Base-by-base conservation (phyloP, 2,888 invertebrate species). In the Allolobophora icterica region DNA sequence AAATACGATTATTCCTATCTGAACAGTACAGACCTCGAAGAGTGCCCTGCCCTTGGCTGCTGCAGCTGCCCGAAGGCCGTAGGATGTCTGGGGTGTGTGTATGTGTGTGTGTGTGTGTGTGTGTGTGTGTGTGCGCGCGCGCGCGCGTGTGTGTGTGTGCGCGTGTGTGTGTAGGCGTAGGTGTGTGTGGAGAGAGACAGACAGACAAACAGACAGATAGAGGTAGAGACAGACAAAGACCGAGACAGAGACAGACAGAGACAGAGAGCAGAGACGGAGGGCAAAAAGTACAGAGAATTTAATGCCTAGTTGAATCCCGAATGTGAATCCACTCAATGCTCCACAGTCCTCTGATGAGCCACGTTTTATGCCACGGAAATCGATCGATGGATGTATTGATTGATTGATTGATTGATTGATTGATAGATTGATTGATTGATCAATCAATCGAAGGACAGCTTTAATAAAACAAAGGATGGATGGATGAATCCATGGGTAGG, bases 1-100 rank as follows among this genome's bases (percentile, higher is more conserved):
- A 71, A 71, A 71, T 71, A n/a, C 71, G 71, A 71, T 71, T 71
- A 71, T 71, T 71, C 71, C 30, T 71, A n/a, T 71, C 71, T 71
- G 71, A n/a, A 71, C 30, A 30, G n/a, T 71, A 0, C 30, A 71
- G n/a, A 52, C 52, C 24, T n/a, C 11, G 71, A 71, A 11, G 30
- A 71, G 45, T 13, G 45, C 45, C 17, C 11, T 71, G 71, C 71
- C 71, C 71, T 71, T n/a, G 30, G 30, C 71, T 71, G 45, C n/a
- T 30, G 71, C 15, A n/a, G 71, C 30, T 71, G 71, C 71, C 71
- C 71, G 19, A 71, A 0, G 30, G 30, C 8, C n/a, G 71, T n/a
- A 5, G 71, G 6, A 30, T 71, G 71, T 71, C 71, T 71, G 24
- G 33, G 0, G 33, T n/a, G n/a, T n/a, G n/a, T n/a, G n/a, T n/a